Conservation (phyloP, 2,888 invertebrate genomes). For the Pinctada fucata region DNA sequence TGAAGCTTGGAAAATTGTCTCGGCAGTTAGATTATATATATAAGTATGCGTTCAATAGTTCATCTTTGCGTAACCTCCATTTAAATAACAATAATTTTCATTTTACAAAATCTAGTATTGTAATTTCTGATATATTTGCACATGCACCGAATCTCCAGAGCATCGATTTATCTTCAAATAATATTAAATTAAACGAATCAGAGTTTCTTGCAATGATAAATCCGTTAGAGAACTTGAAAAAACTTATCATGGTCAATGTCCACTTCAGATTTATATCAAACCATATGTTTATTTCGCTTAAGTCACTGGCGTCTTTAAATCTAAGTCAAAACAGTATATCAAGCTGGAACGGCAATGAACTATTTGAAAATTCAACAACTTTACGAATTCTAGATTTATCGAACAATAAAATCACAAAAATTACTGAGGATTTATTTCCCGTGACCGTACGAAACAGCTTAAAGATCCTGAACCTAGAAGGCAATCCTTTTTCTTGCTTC, state of each 20-base stretch:
- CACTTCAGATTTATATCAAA: no score
- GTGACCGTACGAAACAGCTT: neutral
- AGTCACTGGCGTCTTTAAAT: neutral
- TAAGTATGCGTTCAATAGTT: constrained; percentile 12
- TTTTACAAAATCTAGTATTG: neutral
- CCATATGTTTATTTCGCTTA: neutral
- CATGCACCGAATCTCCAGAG: neutral
- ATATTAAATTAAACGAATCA: neutral
- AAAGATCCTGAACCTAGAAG: neutral
- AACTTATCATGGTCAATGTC: neutral
- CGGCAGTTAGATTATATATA: constrained; percentile 11
- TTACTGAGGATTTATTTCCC: neutral
- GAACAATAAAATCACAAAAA: neutral
- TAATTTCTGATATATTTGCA: neutral
- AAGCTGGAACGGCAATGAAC: neutral
- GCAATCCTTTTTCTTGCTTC: neutral
- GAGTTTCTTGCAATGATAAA: neutral
- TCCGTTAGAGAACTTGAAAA: constrained; percentile 17
- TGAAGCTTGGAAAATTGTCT: neutral
- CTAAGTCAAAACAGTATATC: neutral
- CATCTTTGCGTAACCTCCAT: neutral
- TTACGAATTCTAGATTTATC: neutral
- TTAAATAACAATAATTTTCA: neutral
- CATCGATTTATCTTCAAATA: constrained; percentile 24
- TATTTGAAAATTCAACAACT: neutral